These are phyloP conservation scores for Eupelmus urozonus DNA, from an alignment of 2,888 invertebrate genomes.

Conservation along the genomic window DNA sequence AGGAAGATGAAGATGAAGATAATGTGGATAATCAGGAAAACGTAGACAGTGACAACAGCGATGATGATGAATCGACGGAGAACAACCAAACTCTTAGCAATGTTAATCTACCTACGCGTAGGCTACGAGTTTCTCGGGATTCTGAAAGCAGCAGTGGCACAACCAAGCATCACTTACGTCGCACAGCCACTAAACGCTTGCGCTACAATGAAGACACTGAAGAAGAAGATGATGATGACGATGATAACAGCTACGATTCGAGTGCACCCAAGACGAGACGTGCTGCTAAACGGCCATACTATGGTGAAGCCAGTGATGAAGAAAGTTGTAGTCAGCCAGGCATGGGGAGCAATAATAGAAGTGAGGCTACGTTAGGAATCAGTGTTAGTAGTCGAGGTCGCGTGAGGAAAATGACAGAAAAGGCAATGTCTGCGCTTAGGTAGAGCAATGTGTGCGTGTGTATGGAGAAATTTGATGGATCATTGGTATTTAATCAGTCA, in stretches of 20 bases:
- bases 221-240: slow-evolving; percentile 56
- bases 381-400: slow-evolving; percentile 90
- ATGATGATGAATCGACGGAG: slow-evolving; percentile 58
- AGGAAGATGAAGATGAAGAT: slow-evolving; percentile 65
- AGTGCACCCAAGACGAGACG: slow-evolving; percentile 68
- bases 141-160: slow-evolving; percentile 42
- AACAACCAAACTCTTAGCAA: slow-evolving; percentile 36
- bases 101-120: slow-evolving; percentile 21
- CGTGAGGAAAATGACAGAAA: slow-evolving; percentile 88
- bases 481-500: neutral
- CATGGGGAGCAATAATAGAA: slow-evolving; percentile 50
- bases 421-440: slow-evolving; percentile 78
- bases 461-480: slow-evolving; percentile 11
- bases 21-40: slow-evolving; percentile 65
- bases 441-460: slow-evolving; percentile 18
- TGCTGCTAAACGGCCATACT: slow-evolving; percentile 71
- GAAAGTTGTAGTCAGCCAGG: slow-evolving; percentile 64
- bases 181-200: slow-evolving; percentile 68
- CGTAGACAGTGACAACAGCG: slow-evolving; percentile 62
- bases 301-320: slow-evolving; percentile 76
- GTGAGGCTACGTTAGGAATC: slow-evolving; percentile 70
- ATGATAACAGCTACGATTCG: slow-evolving; percentile 63
- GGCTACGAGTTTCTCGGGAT: slow-evolving; percentile 39
- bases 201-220: slow-evolving; percentile 73
- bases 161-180: slow-evolving; percentile 40